These are phyloP conservation scores for Hypsibius dujardini DNA, from an alignment of 1,140 invertebrate genomes.

Conservation along the genomic window DNA sequence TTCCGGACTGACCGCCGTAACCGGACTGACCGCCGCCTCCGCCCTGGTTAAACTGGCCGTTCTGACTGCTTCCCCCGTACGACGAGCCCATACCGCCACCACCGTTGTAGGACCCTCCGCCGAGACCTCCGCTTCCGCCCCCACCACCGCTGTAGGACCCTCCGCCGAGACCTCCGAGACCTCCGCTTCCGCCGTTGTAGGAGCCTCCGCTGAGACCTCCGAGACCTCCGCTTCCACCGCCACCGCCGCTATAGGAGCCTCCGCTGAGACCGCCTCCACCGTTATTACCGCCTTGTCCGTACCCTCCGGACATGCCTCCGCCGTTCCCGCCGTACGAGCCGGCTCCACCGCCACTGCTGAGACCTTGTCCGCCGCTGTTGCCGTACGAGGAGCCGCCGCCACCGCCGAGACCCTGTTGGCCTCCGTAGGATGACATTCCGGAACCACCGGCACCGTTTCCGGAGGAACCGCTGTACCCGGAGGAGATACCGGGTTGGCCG, in stretches of 20 bases:
- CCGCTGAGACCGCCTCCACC: no score
- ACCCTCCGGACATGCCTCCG: no score
- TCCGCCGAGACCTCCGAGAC: background rate
- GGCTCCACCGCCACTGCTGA: no score
- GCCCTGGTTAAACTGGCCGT: background rate
- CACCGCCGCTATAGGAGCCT: no score
- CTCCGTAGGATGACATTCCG: background rate
- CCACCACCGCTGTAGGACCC: background rate
- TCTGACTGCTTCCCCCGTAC: background rate
- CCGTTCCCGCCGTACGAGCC: no score
- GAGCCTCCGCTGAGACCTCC: no score
- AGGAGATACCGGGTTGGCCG: background rate
- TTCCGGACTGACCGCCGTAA: slow-evolving; percentile 1
- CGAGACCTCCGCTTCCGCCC: no score
- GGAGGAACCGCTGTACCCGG: background rate
- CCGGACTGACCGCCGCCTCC: slow-evolving; percentile 1
- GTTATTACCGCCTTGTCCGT: no score
- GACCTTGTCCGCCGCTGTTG: background rate
- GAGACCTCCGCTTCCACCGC: no score
- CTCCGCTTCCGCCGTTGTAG: no score
- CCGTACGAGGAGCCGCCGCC: background rate
- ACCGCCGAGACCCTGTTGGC: background rate
- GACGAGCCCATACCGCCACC: background rate
- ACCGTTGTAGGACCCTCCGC: no score
- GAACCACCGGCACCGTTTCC: background rate